Evolutionary conservation across 2,113 vertebrate genomes (phyloP), one percentile per base, ranked within the genome.

Genomic region (Glaucidium brasilianum): DNA sequence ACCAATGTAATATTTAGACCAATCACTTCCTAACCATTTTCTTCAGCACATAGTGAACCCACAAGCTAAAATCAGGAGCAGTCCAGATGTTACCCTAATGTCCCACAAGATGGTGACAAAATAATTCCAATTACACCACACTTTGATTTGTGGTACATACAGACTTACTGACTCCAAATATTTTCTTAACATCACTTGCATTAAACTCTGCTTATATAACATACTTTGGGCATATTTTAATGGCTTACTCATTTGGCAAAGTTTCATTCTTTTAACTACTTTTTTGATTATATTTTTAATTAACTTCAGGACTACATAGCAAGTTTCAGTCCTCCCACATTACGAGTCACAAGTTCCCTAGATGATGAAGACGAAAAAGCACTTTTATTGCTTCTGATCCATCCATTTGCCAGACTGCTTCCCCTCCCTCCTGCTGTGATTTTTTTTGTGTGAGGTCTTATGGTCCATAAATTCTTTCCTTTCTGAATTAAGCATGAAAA

Each of bases 21-120:
- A 75, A 45, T 35, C 26, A 21, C 56, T 85, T 94, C 93, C 80
- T 92, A 14, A 60, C 35, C 15, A 4, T 60, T 92, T 92, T 76
- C 50, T 94, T 85, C 67, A 85, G 66, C 56, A 72, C 47, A 64
- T 47, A 56, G 10, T 64, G 79, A 32, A 71, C 25, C 17, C 76
- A 79, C 60, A 75, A 66, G 56, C 50, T 85, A 83, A 78, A 82
- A 84, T 76, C 32, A 92, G 43, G 47, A 91, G 56, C 35, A 32
- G 9, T 7, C 52, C 95, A 94, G 86, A 87, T 95, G 88, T 95
- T 94, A 84, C 66, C 18, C 35, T 41, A 58, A 75, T 14, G 69
- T 89, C 73, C 58, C 94, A 91, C 94, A 95, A 87, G 83, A 72
- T 84, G 88, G 92, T 96, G 92, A 92, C 85, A 94, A 88, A 96